Evolutionary conservation across 35 echinoderm and acorn worm species (phyloP).

Genomic region (Apostichopus parvimensis): DNA sequence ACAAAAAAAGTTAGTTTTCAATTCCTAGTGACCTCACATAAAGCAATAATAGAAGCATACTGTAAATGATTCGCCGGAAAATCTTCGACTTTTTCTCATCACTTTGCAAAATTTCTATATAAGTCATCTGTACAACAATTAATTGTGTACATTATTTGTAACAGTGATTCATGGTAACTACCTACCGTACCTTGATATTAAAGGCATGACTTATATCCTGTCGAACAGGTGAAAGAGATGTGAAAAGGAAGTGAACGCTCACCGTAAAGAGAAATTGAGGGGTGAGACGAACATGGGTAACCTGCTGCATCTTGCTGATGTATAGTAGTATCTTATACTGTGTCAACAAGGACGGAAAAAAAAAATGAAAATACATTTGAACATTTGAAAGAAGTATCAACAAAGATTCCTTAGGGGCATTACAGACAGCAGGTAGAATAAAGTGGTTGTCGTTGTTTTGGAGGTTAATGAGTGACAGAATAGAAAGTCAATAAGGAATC

Average conservation of each 20-base stretch:
- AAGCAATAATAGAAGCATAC: too few relatives aligned
- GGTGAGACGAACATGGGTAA: constrained; percentile 83
- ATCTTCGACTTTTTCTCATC: too few relatives aligned
- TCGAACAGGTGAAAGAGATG: background rate
- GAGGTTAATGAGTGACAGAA: too few relatives aligned
- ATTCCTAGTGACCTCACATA: too few relatives aligned
- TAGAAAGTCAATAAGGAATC: too few relatives aligned
- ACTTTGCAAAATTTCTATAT: too few relatives aligned
- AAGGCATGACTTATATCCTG: background rate
- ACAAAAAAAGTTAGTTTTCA: too few relatives aligned
- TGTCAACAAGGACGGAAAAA: constrained; percentile 2
- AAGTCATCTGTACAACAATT: too few relatives aligned
- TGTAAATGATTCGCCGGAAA: too few relatives aligned
- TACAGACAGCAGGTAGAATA: background rate
- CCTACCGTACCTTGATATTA: background rate
- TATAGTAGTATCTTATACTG: constrained; percentile 95
- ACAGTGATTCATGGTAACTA: background rate
- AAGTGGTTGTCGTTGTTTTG: background rate
- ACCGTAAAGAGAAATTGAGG: constrained; percentile 89
- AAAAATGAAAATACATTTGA: background rate
- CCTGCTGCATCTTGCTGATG: constrained; percentile 91
- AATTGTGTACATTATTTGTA: too few relatives aligned
- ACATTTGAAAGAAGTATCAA: too few relatives aligned
- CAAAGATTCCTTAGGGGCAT: background rate
- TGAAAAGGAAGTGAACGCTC: constrained; percentile 44